Evolutionary conservation across 2,113 vertebrate species (phyloP).

Genomic region (Apteryx mantelli): DNA sequence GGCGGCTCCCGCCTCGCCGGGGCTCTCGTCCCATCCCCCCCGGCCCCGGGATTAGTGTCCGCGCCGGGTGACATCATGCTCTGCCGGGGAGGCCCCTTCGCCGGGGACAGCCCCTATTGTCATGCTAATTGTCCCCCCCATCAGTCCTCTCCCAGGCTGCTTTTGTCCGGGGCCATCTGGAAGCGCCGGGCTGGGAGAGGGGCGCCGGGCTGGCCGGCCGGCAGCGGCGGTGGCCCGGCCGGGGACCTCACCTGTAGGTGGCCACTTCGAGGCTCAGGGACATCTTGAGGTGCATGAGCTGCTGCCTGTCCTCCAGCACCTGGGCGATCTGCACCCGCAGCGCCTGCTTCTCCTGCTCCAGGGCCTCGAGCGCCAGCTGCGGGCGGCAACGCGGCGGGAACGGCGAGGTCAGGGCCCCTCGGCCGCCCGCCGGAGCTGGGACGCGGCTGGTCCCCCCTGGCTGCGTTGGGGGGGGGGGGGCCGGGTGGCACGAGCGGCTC

Average conservation of each 20-base stretch:
- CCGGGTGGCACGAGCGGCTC: neutral
- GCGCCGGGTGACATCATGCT: constrained; percentile 74
- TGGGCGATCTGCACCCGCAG: constrained; percentile 77
- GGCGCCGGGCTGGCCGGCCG: neutral
- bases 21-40: neutral
- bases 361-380: constrained; percentile 74
- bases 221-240: neutral
- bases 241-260: constrained; percentile 74
- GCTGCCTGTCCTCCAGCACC: constrained; percentile 78
- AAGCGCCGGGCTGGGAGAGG: neutral
- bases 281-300: constrained; percentile 81
- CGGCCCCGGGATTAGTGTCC: neutral
- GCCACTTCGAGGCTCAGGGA: constrained; percentile 80
- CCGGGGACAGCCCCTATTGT: constrained; percentile 69
- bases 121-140: constrained; percentile 74
- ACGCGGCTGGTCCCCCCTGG: neutral
- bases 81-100: neutral
- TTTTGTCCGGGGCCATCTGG: constrained; percentile 77
- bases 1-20: neutral
- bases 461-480: neutral
- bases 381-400: neutral
- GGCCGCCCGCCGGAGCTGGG: too few relatives aligned
- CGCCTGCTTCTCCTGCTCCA: constrained; percentile 80
- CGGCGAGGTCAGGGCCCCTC: neutral
- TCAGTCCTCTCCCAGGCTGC: neutral